These are phyloP conservation scores for Dryobotodes eremita DNA, from an alignment of 2,888 invertebrate species.

Conservation along the genomic window DNA sequence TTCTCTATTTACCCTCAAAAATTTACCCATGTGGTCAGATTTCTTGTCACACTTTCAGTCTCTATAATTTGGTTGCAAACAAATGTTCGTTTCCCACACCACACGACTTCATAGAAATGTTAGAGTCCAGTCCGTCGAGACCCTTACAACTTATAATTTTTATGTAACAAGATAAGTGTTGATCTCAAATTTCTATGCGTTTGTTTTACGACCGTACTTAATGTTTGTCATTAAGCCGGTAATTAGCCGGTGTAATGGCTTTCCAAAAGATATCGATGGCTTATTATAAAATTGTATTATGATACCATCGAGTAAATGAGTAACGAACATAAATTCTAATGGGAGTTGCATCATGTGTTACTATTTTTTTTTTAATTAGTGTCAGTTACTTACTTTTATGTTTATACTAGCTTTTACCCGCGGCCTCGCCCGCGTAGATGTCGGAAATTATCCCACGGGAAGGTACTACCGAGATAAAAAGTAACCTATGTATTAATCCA, in stretches of 20 bases:
- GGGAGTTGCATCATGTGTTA: conserved; percentile 47
- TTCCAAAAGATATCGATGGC: conserved; percentile 48
- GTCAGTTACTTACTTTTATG: background rate
- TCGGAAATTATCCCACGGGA: no score
- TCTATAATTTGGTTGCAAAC: background rate
- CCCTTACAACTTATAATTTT: conserved; percentile 61
- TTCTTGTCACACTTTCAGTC: background rate
- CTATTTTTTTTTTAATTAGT: conserved; percentile 29
- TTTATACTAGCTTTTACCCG: no score
- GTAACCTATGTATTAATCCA: no score
- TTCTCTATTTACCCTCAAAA: background rate
- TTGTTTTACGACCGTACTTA: conserved; percentile 64
- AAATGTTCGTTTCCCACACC: background rate
- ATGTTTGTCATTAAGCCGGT: conserved; percentile 60
- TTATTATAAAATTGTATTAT: conserved; percentile 64
- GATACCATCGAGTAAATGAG: conserved; percentile 46
- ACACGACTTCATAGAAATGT: background rate
- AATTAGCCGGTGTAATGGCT: conserved; percentile 61
- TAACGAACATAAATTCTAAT: conserved; percentile 49
- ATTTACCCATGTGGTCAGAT: no score
- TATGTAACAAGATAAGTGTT: conserved; percentile 56
- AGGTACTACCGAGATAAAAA: no score
- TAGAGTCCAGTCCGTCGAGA: conserved; percentile 27
- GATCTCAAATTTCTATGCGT: conserved; percentile 60
- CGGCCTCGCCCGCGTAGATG: no score